Percentiles rank a stretch among this genome's conserved stretches.
Conservation (phyloP, 2,888 invertebrate genomes). For the Argyra leucocephala region DNA sequence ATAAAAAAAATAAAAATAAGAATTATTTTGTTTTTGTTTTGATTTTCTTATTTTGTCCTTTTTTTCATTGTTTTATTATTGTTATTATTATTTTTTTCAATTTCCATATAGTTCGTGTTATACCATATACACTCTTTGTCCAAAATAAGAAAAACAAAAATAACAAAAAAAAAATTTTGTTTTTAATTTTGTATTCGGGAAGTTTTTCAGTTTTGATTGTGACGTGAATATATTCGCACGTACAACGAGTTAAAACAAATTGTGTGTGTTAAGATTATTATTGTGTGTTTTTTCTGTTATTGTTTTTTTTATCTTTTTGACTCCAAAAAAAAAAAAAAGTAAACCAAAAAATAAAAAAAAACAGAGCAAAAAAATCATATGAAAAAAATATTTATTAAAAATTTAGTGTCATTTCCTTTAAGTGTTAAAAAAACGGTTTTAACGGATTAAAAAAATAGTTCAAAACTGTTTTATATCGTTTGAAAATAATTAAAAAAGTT, state of each 20-base stretch:
- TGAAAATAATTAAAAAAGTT: too few relatives aligned
- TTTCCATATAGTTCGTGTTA: constrained; percentile 14
- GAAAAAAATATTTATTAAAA: too few relatives aligned
- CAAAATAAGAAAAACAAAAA: too few relatives aligned
- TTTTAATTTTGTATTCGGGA: constrained; percentile 15
- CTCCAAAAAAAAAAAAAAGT: not conserved
- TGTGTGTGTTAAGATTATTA: too few relatives aligned
- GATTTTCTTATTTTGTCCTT: not conserved
- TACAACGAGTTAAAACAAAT: constrained; percentile 25
- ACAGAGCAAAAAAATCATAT: too few relatives aligned
- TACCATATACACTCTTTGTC: too few relatives aligned
- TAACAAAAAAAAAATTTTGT: not conserved
- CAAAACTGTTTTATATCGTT: too few relatives aligned
- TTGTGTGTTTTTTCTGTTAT: too few relatives aligned
- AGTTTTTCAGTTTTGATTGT: constrained; percentile 43
- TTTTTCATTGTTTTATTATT: not conserved
- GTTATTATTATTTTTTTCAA: not conserved
- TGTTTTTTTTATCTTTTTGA: constrained; percentile 1
- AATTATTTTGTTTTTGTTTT: not conserved
- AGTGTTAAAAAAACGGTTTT: too few relatives aligned
- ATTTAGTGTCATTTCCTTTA: too few relatives aligned
- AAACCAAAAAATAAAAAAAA: too few relatives aligned
- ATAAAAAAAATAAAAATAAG: not conserved
- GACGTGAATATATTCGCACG: constrained; percentile 45
- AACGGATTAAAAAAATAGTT: too few relatives aligned